Evolutionary conservation across 2,888 invertebrate species (phyloP), one percentile per base, ranked within the genome.

Genomic region (Galerucella nymphaeae): DNA sequence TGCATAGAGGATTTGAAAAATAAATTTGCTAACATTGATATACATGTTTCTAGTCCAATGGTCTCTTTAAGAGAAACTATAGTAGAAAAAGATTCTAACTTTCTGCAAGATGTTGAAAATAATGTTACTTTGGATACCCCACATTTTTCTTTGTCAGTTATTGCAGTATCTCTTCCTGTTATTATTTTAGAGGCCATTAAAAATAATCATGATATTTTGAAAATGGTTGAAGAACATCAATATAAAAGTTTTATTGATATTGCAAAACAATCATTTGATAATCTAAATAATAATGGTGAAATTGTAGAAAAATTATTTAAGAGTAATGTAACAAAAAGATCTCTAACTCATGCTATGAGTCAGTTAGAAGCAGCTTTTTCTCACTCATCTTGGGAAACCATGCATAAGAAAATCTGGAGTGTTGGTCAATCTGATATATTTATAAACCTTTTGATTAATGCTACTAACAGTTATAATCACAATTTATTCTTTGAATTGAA

Each of bases 61-160:
- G 98, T 99, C 1, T 95, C 98, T 8, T 96, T 99, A 83, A 90
- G 96, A 78, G 99, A 99, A 87, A 99, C 99, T 0, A 91, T 99
- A 67, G 90, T 97, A 0, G 90, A 66, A 20, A 14, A 11, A 20
- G 71, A 95, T 94, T 0, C 94, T 94, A 84, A 95, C 94, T 94
- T 93, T 95, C 0, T 95, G 94, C 84, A 96, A 96, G 89, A 81
- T 67, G 20, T 73, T 75, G 76, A 14, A 48, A 77, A 77, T 41
- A 75, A 75, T 23, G 30, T 70, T 50, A 71, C 74, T 9, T 63
- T 81, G 11, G 76, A 79, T 50, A 77, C 78, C 14, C 59, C 71
- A 11, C 76, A 81, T 65, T 75, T 83, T 58, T 71, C 87, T 67
- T 89, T 98, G 50, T 91, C 90, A 83, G 90, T 97, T 13, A 89